A percentile compares a stretch with the other conserved stretches of the same genome.
Conservation (phyloP, 2,797 vertebrate genomes). For the Pelobates cultripes region DNA sequence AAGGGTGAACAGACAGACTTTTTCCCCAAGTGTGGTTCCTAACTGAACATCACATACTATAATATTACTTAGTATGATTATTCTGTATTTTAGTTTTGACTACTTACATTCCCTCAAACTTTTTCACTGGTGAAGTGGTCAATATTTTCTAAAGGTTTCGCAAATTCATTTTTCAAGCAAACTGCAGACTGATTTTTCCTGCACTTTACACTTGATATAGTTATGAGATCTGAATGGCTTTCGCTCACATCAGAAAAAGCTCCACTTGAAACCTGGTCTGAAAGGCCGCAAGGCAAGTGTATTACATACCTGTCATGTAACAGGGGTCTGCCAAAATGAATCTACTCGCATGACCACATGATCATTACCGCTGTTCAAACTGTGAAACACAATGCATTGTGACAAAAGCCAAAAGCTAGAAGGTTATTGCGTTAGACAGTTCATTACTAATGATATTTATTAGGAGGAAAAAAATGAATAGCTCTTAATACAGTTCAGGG, state of each 20-base stretch:
- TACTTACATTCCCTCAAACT: too few relatives aligned
- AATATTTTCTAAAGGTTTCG: constrained; percentile 61
- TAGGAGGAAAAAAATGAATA: constrained; percentile 59
- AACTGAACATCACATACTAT: too few relatives aligned
- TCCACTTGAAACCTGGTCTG: constrained; percentile 65
- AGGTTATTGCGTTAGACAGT: constrained; percentile 64
- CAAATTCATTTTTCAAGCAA: constrained; percentile 47
- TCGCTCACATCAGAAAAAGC: constrained; percentile 63
- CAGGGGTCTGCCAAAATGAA: constrained; percentile 66
- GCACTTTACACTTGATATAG: constrained; percentile 59
- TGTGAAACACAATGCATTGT: constrained; percentile 59
- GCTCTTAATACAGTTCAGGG: constrained; percentile 56
- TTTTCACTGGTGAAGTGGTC: constrained; percentile 29
- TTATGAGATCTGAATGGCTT: constrained; percentile 65
- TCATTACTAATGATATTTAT: constrained; percentile 65
- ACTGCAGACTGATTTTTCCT: not conserved
- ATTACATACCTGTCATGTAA: constrained; percentile 64
- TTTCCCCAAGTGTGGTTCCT: too few relatives aligned
- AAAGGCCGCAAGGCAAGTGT: constrained; percentile 62
- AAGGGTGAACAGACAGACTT: too few relatives aligned
- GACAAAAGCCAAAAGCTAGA: constrained; percentile 64
- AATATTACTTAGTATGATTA: too few relatives aligned
- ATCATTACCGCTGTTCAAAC: constrained; percentile 63
- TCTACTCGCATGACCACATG: constrained; percentile 62
- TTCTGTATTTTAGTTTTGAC: too few relatives aligned